Evolutionary conservation across 2,113 vertebrate genomes (phyloP), one percentile per base, ranked within the genome.

Genomic region (Sceloporus tristichus): DNA sequence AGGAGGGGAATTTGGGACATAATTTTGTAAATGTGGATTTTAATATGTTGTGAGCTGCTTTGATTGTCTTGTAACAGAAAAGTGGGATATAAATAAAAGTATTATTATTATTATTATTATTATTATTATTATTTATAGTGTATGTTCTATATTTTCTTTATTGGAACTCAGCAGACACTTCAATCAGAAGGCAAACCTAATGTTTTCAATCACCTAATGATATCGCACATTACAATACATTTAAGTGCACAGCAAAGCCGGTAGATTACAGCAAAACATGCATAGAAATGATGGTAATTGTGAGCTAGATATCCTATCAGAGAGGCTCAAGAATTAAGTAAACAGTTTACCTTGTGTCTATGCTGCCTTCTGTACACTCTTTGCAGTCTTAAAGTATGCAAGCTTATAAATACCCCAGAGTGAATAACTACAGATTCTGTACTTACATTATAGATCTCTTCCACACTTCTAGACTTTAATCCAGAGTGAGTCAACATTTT

Each of bases 241-340:
- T 38, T 53, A 65, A 13, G 18, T 42, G 38, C 9, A 66, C 38
- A 66, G 25, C 59, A 85, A 74, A n/a, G 18, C 21, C 54, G 40
- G 21, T 34, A 79, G 48, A 14, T 66, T 18, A 5, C 38, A 78
- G 25, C 9, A 71, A 70, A 56, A 75, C 6, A 40, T 53, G 1
- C 9, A 0, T 19, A 16, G 62, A 0, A 80, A 14, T 54, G 9
- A 9, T 21, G 34, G 25, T 18, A 27, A 65, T 42, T n/a, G 9
- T 25, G 3, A 66, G 21, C 25, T 1, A 34, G 13, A 1, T 0
- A 59, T 11, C 0, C 48, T 87, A 0, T 34, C 16, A 1, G 9
- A 80, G 7, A 38, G 18, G 27, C 1, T 53, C 2, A 1, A 9
- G 19, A 1, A 53, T 65, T 65, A 25, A 88, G 29, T 85, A 62